Percentiles rank a stretch among this genome's conserved stretches.
Evolutionary conservation across 2,888 invertebrate species (phyloP).

Genomic region (Auanema sp.): DNA sequence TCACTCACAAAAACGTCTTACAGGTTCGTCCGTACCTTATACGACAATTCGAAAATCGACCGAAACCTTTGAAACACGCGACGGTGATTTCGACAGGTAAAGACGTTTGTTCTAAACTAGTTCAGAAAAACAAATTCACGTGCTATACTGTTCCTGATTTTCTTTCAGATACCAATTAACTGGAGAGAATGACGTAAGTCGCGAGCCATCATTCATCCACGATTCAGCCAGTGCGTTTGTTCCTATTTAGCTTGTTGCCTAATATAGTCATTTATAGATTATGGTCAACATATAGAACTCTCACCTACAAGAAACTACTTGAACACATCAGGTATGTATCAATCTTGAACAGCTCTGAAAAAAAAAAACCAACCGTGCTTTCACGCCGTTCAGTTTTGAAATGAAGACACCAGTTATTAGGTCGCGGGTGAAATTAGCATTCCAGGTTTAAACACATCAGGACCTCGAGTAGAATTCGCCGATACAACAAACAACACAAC

Average conservation of each 20-base stretch:
- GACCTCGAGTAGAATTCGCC: constrained; percentile 20
- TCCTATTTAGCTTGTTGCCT: neutral
- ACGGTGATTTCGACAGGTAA: constrained; percentile 22
- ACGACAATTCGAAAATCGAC: constrained; percentile 29
- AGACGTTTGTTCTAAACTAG: neutral
- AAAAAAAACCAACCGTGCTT: neutral
- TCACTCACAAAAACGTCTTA: neutral
- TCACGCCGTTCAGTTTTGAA: neutral
- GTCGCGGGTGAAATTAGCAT: no score
- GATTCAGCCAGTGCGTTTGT: constrained; percentile 35
- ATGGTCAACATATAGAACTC: constrained; percentile 41
- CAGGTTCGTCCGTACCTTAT: constrained; percentile 16
- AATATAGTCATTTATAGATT: constrained; percentile 29
- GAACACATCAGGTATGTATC: constrained; percentile 23
- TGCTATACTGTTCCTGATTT: neutral
- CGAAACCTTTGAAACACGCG: constrained; percentile 30
- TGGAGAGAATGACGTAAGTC: constrained; percentile 55
- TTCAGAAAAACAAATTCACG: neutral
- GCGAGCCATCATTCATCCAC: constrained; percentile 58
- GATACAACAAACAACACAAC: constrained; percentile 23
- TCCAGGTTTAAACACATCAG: constrained; percentile 11
- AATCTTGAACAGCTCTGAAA: neutral
- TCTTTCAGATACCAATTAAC: constrained; percentile 37
- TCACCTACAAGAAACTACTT: constrained; percentile 30
- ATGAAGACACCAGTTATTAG: neutral